A percentile compares a stretch with the other conserved stretches of the same genome.
Evolutionary conservation across 2,113 vertebrate genomes (phyloP).

Genomic region (Vombatus ursinus): DNA sequence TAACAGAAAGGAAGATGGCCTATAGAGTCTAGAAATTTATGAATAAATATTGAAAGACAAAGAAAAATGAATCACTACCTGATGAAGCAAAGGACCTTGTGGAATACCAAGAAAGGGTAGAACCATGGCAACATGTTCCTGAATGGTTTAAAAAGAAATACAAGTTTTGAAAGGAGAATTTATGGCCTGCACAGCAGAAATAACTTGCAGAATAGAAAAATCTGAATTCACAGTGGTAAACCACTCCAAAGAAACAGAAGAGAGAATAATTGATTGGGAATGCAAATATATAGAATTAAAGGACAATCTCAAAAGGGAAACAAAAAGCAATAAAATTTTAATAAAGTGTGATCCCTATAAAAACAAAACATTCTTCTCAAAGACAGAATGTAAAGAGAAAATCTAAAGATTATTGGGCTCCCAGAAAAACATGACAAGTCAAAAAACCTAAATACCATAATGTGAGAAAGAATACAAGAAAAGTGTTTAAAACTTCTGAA

Average conservation of each 20-base stretch:
- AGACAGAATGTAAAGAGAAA: not conserved
- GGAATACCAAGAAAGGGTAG: not conserved
- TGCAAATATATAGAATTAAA: not conserved
- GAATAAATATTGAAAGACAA: not conserved
- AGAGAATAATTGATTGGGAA: not conserved
- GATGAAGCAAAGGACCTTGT: not conserved
- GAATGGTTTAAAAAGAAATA: not conserved
- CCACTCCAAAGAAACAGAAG: not conserved
- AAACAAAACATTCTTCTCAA: not conserved
- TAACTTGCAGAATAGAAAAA: too few relatives aligned
- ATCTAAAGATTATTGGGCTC: not conserved
- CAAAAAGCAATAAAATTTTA: not conserved
- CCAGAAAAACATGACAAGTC: not conserved
- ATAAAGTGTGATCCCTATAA: not conserved
- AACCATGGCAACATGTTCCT: not conserved
- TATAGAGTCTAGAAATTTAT: not conserved
- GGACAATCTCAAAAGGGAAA: not conserved
- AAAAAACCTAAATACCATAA: not conserved
- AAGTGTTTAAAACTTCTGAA: not conserved
- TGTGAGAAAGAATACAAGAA: not conserved
- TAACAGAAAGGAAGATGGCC: not conserved
- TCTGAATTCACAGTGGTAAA: not conserved
- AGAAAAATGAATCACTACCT: not conserved
- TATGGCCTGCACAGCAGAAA: not conserved
- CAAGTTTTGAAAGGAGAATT: not conserved